These are phyloP conservation scores for Ariolimax columbianus DNA, from an alignment of 2,888 invertebrate species.

Conservation along the genomic window DNA sequence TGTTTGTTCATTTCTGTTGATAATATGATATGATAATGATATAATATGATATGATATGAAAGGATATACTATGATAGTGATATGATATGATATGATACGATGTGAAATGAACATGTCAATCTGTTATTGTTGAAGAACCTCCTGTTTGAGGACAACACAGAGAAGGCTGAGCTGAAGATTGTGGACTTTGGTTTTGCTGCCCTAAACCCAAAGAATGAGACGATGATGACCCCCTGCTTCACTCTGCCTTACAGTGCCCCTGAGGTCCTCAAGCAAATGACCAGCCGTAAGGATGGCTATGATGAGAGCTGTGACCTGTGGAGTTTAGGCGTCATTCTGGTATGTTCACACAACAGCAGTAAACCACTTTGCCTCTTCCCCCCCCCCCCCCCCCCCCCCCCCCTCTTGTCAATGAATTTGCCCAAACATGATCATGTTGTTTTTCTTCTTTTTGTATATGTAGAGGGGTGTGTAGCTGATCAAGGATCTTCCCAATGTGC, in stretches of 20 bases:
- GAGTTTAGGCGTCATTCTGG: constrained; percentile 95
- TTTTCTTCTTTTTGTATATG: no score
- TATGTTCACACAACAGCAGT: constrained; percentile 79
- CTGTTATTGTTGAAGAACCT: constrained; percentile 82
- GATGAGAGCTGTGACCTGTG: constrained; percentile 96
- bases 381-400: background rate
- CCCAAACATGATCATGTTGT: no score
- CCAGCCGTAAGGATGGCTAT: constrained; percentile 81
- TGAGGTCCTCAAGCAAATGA: constrained; percentile 88
- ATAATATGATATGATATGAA: no score
- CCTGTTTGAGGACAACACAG: constrained; percentile 83
- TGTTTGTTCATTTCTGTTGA: no score
- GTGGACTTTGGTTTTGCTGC: constrained; percentile 98
- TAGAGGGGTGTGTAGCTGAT: no score
- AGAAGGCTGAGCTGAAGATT: constrained; percentile 87
- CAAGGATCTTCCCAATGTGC: no score
- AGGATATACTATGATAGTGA: no score
- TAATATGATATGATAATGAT: no score
- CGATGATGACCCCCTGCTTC: constrained; percentile 89
- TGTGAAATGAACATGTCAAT: no score
- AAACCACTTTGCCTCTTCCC: background rate
- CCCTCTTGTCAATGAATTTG: no score
- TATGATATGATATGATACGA: no score
- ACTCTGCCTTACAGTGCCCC: constrained; percentile 97
- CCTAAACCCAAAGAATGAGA: constrained; percentile 81